These are phyloP conservation scores for Chloroceryle aenea DNA, from an alignment of 2,113 vertebrate species.

Conservation along the genomic window DNA sequence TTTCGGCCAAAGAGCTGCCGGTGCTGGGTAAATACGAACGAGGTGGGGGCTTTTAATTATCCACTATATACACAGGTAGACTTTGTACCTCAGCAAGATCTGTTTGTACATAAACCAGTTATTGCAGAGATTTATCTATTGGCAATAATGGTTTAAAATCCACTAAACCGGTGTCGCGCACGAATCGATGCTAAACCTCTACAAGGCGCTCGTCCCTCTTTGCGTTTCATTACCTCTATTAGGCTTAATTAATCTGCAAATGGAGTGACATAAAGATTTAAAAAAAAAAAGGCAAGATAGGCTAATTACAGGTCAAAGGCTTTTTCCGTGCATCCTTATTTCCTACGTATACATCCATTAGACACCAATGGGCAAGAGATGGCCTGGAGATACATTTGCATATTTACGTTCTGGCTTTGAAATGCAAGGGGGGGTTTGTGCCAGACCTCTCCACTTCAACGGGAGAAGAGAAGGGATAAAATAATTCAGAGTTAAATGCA, in stretches of 20 bases:
- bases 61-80: background rate
- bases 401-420: background rate
- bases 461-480: background rate
- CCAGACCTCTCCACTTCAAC: background rate
- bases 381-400: background rate
- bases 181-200: conserved; percentile 31
- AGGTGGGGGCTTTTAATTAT: background rate
- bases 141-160: conserved; percentile 26
- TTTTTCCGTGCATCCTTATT: background rate
- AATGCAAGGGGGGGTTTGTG: background rate
- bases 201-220: background rate
- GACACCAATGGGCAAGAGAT: background rate
- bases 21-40: background rate
- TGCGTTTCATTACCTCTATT: conserved; percentile 48
- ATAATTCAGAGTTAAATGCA: conserved; percentile 32
- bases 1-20: background rate
- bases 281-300: background rate
- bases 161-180: background rate
- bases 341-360: background rate
- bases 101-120: background rate
- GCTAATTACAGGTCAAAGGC: conserved; percentile 43
- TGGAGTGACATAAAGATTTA: conserved; percentile 21
- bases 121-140: background rate
- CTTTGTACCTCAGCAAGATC: background rate
- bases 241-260: conserved; percentile 64